Conservation (phyloP, 2,113 vertebrate species). For the Percina caprodes region DNA sequence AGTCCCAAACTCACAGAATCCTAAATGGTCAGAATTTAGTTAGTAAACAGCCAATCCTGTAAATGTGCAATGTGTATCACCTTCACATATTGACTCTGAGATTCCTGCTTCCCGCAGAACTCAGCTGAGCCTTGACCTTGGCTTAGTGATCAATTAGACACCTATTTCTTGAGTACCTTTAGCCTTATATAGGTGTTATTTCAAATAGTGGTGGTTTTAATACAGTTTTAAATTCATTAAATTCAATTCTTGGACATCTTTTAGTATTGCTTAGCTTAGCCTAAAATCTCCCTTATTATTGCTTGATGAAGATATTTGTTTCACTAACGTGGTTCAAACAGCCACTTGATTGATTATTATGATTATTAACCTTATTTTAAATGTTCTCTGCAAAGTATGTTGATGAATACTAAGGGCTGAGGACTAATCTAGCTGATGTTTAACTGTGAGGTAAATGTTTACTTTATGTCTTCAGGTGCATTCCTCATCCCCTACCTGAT, state of each 20-base stretch:
- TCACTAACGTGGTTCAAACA: not conserved
- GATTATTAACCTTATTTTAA: not conserved
- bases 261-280: not conserved
- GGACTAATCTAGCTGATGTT: not conserved
- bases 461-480: slow-evolving; percentile 83
- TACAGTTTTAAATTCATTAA: too few relatives aligned
- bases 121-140: slow-evolving; percentile 1
- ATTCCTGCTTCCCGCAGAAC: slow-evolving; percentile 10
- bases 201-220: not conserved
- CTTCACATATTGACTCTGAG: slow-evolving; percentile 28
- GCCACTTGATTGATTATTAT: not conserved
- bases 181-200: not conserved
- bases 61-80: slow-evolving; percentile 9
- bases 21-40: slow-evolving; percentile 2
- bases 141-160: not conserved
- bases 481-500: slow-evolving; percentile 93
- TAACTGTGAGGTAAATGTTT: slow-evolving; percentile 4
- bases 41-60: slow-evolving; percentile 35
- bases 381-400: not conserved
- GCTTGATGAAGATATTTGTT: not conserved
- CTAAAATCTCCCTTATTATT: not conserved
- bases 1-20: not conserved
- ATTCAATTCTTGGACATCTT: not conserved
- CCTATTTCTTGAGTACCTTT: not conserved
- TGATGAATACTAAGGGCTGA: not conserved